These are phyloP conservation scores for Athene noctua DNA, from an alignment of 2,113 vertebrate genomes.

Conservation along the genomic window DNA sequence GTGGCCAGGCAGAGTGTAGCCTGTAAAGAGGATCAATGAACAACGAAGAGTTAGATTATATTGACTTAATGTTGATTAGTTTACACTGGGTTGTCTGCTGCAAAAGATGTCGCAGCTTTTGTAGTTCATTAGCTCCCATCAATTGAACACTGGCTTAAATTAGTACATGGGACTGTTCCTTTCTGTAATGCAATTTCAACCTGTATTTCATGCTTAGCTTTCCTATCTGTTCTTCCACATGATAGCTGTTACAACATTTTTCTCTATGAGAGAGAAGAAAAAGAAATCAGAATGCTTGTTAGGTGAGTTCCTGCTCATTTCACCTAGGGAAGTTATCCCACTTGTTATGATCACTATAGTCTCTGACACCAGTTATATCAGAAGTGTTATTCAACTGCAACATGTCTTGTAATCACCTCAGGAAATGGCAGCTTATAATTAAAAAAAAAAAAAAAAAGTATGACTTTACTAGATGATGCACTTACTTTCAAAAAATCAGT, in stretches of 20 bases:
- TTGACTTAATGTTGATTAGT: conserved; percentile 64
- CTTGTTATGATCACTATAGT: background rate
- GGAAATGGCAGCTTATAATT: background rate
- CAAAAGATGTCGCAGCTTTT: conserved; percentile 59
- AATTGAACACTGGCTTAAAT: conserved; percentile 54
- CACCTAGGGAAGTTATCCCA: background rate
- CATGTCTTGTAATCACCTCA: background rate
- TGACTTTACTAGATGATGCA: background rate
- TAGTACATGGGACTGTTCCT: conserved; percentile 25
- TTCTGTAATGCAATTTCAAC: conserved; percentile 36
- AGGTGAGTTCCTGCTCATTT: background rate
- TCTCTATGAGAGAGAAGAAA: background rate
- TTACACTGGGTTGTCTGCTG: conserved; percentile 42
- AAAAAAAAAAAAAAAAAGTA: background rate
- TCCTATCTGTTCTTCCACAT: background rate
- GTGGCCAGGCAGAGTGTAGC: background rate
- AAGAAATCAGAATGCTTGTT: background rate
- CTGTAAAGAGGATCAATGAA: conserved; percentile 56
- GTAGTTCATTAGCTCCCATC: conserved; percentile 66
- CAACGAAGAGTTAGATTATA: conserved; percentile 41
- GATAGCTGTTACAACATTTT: background rate
- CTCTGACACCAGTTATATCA: background rate
- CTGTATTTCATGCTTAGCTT: conserved; percentile 37
- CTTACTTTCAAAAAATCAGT: background rate
- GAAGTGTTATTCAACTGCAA: background rate